Evolutionary conservation across 2,888 invertebrate genomes (phyloP).

Genomic region (Drosophila prolongata): DNA sequence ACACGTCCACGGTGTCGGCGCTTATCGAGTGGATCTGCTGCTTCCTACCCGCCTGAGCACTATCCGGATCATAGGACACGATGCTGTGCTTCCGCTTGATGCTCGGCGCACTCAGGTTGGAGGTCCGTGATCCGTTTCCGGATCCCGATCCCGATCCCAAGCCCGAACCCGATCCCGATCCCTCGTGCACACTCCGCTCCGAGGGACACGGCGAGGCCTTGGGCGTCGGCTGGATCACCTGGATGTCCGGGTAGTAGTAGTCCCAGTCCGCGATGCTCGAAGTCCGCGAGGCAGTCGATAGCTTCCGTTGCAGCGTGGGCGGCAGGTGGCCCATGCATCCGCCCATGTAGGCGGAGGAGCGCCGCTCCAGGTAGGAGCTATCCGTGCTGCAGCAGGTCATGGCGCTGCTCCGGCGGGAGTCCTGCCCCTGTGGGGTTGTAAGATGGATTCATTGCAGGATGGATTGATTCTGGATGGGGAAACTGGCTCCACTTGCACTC

Average conservation of each 20-base stretch:
- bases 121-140: not conserved
- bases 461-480: not conserved
- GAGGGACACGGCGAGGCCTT: conserved; percentile 93
- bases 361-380: conserved; percentile 92
- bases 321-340: conserved; percentile 87
- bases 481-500: conserved; percentile 50
- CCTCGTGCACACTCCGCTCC: conserved; percentile 84
- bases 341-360: conserved; percentile 91
- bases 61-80: conserved; percentile 83
- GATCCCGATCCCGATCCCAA: conserved; percentile 8
- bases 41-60: conserved; percentile 81
- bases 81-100: conserved; percentile 83
- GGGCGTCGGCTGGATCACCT: conserved; percentile 92
- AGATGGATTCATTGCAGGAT: not conserved
- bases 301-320: conserved; percentile 82
- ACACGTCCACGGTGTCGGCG: conserved; percentile 82
- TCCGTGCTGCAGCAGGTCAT: conserved; percentile 94
- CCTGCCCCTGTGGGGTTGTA: conserved; percentile 77
- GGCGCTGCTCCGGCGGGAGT: conserved; percentile 89
- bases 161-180: conserved; percentile 25
- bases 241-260: conserved; percentile 87
- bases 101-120: conserved; percentile 57
- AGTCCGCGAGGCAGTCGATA: conserved; percentile 82
- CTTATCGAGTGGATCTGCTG: conserved; percentile 83
- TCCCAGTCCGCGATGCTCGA: conserved; percentile 85